phyloP scores from a whole-genome alignment of 1,140 invertebrate species.

The Brachionus plicatilis region DNA sequence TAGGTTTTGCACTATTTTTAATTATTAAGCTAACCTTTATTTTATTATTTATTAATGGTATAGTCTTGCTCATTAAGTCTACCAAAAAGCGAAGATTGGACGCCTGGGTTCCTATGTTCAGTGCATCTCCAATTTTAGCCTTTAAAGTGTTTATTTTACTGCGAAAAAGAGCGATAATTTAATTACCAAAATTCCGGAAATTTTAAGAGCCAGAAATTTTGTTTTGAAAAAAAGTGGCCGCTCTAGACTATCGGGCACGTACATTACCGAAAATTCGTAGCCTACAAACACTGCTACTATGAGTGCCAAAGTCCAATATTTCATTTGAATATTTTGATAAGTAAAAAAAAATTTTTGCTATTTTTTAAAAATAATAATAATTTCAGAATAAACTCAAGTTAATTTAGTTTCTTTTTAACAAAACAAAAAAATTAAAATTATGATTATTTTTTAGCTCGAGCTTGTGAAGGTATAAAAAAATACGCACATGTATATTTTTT shows the following conservation, averaged over 20 bases:
- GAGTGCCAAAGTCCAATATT: background rate
- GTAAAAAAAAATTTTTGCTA: background rate
- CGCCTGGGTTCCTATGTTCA: background rate
- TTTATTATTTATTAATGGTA: background rate
- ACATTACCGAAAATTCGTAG: background rate
- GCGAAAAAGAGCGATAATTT: background rate
- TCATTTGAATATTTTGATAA: background rate
- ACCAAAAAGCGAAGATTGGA: background rate
- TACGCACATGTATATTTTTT: slow-evolving; percentile 25
- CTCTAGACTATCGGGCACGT: background rate
- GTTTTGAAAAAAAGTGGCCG: background rate
- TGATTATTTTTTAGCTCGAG: background rate
- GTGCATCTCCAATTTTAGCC: background rate
- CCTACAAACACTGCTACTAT: background rate
- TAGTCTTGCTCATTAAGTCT: background rate
- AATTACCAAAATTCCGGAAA: background rate
- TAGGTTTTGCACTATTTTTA: background rate
- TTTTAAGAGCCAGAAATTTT: slow-evolving; percentile 12
- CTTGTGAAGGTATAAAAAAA: background rate
- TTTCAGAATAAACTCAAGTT: background rate
- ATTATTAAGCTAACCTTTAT: background rate
- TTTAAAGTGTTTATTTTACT: background rate
- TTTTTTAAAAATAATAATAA: background rate
- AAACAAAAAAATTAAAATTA: background rate
- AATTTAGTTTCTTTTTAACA: background rate